A percentile compares a stretch with the other conserved stretches of the same genome.
These are phyloP conservation scores for Zeus faber DNA, from an alignment of 2,113 vertebrate genomes.

Conservation along the genomic window DNA sequence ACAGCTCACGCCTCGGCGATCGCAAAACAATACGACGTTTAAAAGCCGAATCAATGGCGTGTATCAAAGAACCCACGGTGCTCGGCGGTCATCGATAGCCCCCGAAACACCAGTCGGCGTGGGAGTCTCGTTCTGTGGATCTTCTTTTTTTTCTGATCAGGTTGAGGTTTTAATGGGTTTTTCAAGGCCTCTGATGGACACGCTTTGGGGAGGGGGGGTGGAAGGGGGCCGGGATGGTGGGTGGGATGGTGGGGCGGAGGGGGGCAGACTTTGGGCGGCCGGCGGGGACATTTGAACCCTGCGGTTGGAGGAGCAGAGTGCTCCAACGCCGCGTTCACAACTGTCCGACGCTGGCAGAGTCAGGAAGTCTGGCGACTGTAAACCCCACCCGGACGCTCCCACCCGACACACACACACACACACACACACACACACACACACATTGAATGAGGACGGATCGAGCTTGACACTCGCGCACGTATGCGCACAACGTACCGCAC, in stretches of 20 bases:
- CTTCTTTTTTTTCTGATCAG: slow-evolving; percentile 74
- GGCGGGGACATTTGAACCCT: slow-evolving; percentile 83
- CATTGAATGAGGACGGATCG: no score
- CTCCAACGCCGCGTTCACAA: slow-evolving; percentile 74
- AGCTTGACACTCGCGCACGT: slow-evolving; percentile 4
- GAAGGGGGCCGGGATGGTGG: no score
- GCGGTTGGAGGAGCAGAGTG: slow-evolving; percentile 82
- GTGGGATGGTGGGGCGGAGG: no score
- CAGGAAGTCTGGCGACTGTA: slow-evolving; percentile 86
- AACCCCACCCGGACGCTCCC: slow-evolving; percentile 61
- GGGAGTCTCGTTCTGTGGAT: no score
- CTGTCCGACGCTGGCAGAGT: slow-evolving; percentile 78
- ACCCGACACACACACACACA: slow-evolving; percentile 14
- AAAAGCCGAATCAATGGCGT: no score
- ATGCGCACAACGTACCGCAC: background rate
- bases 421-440: slow-evolving; percentile 10
- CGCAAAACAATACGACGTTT: no score
- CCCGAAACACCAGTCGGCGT: no score
- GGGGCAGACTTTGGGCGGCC: slow-evolving; percentile 61
- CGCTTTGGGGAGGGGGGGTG: slow-evolving; percentile 38
- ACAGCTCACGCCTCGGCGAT: no score
- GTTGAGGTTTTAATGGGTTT: slow-evolving; percentile 77
- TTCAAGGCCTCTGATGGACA: slow-evolving; percentile 63
- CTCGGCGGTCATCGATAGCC: slow-evolving; percentile 73
- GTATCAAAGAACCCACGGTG: slow-evolving; percentile 67